A percentile compares a stretch with the other conserved stretches of the same genome.
phyloP scores from a whole-genome alignment of 2,113 vertebrate species.

The Pyrgilauda ruficollis region DNA sequence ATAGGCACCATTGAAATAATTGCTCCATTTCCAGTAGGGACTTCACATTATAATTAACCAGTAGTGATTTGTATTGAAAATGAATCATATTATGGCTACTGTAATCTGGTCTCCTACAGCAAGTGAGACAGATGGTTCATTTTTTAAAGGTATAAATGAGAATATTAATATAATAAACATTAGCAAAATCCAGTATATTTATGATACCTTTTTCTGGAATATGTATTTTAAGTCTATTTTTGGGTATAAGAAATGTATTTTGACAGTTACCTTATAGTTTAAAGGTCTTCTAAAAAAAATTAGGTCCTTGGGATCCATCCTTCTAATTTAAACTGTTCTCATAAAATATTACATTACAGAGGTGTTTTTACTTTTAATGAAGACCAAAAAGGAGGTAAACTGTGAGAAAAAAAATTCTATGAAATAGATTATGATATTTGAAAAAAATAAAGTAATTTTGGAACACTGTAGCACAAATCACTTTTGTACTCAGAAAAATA shows the following conservation, averaged over 20 bases:
- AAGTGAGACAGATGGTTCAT: conserved; percentile 57
- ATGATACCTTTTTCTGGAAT: conserved; percentile 56
- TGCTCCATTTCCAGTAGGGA: conserved; percentile 42
- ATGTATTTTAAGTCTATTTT: conserved; percentile 8
- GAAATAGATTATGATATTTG: background rate
- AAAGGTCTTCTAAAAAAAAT: conserved; percentile 20
- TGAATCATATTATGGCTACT: conserved; percentile 32
- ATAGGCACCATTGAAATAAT: conserved; percentile 34
- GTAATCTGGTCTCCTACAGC: conserved; percentile 40
- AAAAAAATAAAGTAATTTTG: background rate
- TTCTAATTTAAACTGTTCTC: background rate
- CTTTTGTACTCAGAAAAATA: background rate
- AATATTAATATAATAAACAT: conserved; percentile 49
- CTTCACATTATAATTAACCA: conserved; percentile 53
- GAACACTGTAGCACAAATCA: background rate
- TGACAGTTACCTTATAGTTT: background rate
- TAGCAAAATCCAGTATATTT: conserved; percentile 51
- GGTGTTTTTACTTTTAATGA: background rate
- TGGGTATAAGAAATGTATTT: background rate
- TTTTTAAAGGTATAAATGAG: conserved; percentile 68
- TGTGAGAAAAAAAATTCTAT: background rate
- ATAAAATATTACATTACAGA: conserved; percentile 14
- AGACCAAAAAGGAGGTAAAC: background rate
- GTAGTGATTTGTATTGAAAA: conserved; percentile 55
- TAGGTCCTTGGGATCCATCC: background rate